Base-by-base conservation (phyloP, 2,797 vertebrate species). In the Tamandua tetradactyla region DNA sequence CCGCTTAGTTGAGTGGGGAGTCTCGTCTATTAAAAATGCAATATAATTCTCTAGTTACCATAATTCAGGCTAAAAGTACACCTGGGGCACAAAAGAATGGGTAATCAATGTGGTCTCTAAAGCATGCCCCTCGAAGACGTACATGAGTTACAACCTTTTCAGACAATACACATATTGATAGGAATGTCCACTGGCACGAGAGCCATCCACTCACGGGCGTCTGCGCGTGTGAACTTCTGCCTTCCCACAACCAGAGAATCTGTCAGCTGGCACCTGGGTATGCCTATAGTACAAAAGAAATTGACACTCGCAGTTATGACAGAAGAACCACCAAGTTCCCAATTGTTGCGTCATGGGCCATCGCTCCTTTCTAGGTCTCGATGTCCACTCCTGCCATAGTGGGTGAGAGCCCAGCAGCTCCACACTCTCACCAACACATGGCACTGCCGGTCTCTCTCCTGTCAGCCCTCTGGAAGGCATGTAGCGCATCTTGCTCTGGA, bases 271-370 rank as follows among this genome's bases (percentile, higher is more conserved):
- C 35, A 17, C 32, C 10, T 64, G 37, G 15, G 10, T 5, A 42
- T 0, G 0, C 18, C 4, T 3, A 7, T 0, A 5, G 12, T 1
- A 25, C 71, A 30, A 47, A 52, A 11, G 44, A 20, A 42, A 18
- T 30, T 15, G 25, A n/a, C 2, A 0, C 55, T 18, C n/a, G 3
- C 2, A 23, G 30, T 49, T 32, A 15, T 22, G 42, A 57, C 37
- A 25, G 82, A 87, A 75, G 59, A 79, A 61, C 0, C 2, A 5
- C 37, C 35, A 7, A 35, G 22, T 62, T 42, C 61, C 49, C 35
- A 20, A 6, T 10, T 8, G 20, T 22, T 44, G 57, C 4, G 14
- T 52, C 20, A 11, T 7, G 22, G 20, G 35, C 52, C 13, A 23
- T 14, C 5, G 2, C 35, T 25, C 14, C 42, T 37, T 82, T 62